Percentiles rank a stretch among this genome's conserved stretches.
phyloP scores from a whole-genome alignment of 2,888 invertebrate species.

The Drosophila infuscata region DNA sequence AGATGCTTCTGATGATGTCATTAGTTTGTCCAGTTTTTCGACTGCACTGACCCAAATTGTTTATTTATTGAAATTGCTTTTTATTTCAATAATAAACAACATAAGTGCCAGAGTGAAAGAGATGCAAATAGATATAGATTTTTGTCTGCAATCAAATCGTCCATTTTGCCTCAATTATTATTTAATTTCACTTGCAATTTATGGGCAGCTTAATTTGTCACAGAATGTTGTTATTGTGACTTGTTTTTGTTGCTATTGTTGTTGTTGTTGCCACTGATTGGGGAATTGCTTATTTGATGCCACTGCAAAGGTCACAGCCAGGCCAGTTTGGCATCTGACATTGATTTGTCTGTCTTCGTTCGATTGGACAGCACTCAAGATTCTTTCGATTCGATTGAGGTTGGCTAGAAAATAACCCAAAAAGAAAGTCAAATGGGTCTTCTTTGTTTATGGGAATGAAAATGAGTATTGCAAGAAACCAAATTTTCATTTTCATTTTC shows the following conservation, averaged over 20 bases:
- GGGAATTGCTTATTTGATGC: slow-evolving; percentile 36
- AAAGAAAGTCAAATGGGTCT: slow-evolving; percentile 1
- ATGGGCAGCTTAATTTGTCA: slow-evolving; percentile 66
- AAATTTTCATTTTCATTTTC: too few relatives aligned
- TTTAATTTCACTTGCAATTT: slow-evolving; percentile 67
- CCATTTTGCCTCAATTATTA: slow-evolving; percentile 67
- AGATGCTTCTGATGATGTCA: slow-evolving; percentile 47
- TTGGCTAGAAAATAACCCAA: neutral
- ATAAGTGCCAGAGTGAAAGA: neutral
- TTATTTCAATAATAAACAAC: slow-evolving; percentile 39
- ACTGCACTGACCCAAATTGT: slow-evolving; percentile 72
- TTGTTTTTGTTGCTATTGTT: slow-evolving; percentile 1
- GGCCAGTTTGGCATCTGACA: slow-evolving; percentile 23
- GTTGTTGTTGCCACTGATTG: slow-evolving; percentile 38
- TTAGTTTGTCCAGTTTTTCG: slow-evolving; percentile 21
- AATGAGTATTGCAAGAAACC: neutral
- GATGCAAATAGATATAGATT: slow-evolving; percentile 15
- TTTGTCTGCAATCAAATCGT: slow-evolving; percentile 32
- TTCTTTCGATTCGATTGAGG: slow-evolving; percentile 13
- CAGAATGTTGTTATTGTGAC: slow-evolving; percentile 11
- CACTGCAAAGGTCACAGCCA: slow-evolving; percentile 35
- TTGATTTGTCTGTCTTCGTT: slow-evolving; percentile 28
- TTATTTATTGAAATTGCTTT: slow-evolving; percentile 78
- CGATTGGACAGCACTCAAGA: slow-evolving; percentile 7
- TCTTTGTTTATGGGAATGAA: neutral